A percentile compares a stretch with the other conserved stretches of the same genome.
Evolutionary conservation across 2,888 invertebrate species (phyloP).

Genomic region (Minunthozetes semirufus): DNA sequence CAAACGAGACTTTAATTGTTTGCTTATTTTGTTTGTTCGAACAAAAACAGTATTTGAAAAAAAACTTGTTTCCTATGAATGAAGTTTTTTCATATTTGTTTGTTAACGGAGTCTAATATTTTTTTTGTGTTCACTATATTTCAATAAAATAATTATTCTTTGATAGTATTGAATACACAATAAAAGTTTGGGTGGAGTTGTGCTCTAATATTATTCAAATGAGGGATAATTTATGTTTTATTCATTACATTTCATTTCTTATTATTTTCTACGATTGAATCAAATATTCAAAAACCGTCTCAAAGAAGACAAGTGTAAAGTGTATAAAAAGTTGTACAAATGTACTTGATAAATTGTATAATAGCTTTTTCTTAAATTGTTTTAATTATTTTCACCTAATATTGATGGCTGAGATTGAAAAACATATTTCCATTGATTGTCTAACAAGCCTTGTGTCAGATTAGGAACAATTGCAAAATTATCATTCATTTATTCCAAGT

Average conservation of each 20-base stretch:
- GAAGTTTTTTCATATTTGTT: too few species aligned
- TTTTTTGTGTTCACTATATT: neutral
- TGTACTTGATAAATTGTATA: neutral
- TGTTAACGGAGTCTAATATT: too few species aligned
- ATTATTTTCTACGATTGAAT: neutral
- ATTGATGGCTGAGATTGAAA: neutral
- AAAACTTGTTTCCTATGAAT: too few species aligned
- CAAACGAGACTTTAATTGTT: neutral
- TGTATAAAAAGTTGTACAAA: neutral
- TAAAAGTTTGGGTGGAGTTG: constrained; percentile 4
- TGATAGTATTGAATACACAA: neutral
- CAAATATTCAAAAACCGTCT: neutral
- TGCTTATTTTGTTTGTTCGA: too few species aligned
- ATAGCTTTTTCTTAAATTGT: neutral
- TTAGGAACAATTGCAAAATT: too few species aligned
- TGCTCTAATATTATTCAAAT: neutral
- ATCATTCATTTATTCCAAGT: too few species aligned
- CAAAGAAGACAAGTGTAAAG: neutral
- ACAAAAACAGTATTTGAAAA: too few species aligned
- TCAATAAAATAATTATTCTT: constrained; percentile 1
- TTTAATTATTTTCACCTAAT: constrained; percentile 8
- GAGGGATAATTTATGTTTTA: neutral
- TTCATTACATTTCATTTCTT: neutral
- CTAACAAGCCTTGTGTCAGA: too few species aligned
- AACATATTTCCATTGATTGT: neutral